Evolutionary conservation across 2,113 vertebrate genomes (phyloP).

Genomic region (Antidorcas marsupialis): DNA sequence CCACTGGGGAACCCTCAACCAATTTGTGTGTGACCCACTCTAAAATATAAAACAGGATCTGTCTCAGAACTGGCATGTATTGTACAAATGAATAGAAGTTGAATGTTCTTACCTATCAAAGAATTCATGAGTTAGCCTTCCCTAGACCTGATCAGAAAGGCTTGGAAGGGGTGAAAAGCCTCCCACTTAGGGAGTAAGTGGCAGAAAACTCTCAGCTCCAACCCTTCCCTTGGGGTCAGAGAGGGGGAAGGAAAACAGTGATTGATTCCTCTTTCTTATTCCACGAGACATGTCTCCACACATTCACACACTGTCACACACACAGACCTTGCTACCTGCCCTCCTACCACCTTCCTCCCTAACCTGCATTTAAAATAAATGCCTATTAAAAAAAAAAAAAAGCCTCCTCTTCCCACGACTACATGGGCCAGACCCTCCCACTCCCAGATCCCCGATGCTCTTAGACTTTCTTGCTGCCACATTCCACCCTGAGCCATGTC

Average conservation of each 20-base stretch:
- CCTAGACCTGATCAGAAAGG: neutral
- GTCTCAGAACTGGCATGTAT: neutral
- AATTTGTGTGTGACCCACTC: neutral
- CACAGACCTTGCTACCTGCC: neutral
- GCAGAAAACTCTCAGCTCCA: neutral
- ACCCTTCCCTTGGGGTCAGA: neutral
- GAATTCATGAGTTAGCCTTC: neutral
- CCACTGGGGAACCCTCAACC: neutral
- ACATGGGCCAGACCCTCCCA: constrained; percentile 55
- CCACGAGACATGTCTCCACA: constrained; percentile 13
- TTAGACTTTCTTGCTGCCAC: constrained; percentile 85
- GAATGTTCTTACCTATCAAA: neutral
- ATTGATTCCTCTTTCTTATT: neutral
- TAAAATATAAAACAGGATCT: neutral
- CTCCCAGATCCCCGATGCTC: constrained; percentile 77
- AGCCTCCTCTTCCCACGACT: constrained; percentile 58
- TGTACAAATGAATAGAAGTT: neutral
- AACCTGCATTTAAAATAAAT: constrained; percentile 82
- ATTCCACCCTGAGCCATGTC: constrained; percentile 85
- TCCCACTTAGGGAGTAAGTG: neutral
- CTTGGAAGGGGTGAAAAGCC: neutral
- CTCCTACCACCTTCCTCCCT: constrained; percentile 59
- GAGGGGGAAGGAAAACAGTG: neutral
- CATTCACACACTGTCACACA: constrained; percentile 8
- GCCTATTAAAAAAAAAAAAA: constrained; percentile 72